phyloP scores from a whole-genome alignment of 2,113 vertebrate genomes.

The Oenanthe melanoleuca region DNA sequence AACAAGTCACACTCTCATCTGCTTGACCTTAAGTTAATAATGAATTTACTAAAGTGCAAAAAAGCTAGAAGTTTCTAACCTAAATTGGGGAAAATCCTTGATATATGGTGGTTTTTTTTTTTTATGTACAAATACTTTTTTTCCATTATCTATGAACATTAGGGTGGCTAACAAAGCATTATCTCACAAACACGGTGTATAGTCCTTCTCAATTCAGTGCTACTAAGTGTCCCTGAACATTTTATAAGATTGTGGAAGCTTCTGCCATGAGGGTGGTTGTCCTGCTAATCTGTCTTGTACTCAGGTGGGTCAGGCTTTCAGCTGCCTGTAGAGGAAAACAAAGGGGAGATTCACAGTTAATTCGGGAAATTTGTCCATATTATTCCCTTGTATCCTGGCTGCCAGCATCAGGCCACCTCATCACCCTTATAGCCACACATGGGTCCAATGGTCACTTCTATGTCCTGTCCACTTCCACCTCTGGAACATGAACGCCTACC shows the following conservation, averaged over 20 bases:
- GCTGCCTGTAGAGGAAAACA: slow-evolving; percentile 64
- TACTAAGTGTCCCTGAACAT: accelerated
- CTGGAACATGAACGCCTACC: slow-evolving; percentile 66
- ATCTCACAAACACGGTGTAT: accelerated
- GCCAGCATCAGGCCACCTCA: background rate
- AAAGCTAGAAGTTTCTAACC: background rate
- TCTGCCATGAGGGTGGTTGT: accelerated
- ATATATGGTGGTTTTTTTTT: too few relatives aligned
- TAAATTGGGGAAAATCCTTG: background rate
- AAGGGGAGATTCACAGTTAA: background rate
- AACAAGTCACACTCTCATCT: background rate
- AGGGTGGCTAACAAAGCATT: background rate
- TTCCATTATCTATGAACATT: background rate
- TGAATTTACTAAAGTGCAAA: background rate
- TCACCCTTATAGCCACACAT: background rate
- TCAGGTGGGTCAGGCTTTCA: slow-evolving; percentile 53
- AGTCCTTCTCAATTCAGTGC: background rate
- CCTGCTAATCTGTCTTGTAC: background rate
- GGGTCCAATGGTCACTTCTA: background rate
- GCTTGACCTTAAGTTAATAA: background rate
- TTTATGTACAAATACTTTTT: background rate
- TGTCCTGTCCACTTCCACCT: background rate
- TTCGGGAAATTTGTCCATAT: background rate
- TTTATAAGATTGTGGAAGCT: background rate
- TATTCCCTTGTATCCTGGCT: background rate